Evolutionary conservation across 1,140 invertebrate species (phyloP), one percentile per base, ranked within the genome.

Genomic region (Bombus picipes): DNA sequence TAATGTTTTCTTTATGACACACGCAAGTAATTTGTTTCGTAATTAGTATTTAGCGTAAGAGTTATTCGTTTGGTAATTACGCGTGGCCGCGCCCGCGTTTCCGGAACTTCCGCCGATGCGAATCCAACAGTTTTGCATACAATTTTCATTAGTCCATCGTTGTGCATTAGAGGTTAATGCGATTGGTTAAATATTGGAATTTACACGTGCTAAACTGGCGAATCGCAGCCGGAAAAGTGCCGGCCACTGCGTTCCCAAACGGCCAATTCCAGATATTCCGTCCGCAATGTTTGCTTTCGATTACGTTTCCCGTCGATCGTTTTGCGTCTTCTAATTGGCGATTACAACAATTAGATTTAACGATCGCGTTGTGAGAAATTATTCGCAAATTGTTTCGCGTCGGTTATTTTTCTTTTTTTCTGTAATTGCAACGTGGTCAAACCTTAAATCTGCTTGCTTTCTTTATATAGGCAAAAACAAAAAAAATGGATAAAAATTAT

Each of bases 51-150:
- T 85, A 79, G 76, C 75, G 83, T 80, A 85, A 85, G 83, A 85
- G 83, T 85, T 85, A 85, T 85, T 85, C 83, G 83, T 85, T 85
- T 85, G 83, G 83, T 85, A 85, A 85, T 85, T 85, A 85, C 68
- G 68, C n/a, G 66, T 9, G 18, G 32, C 22, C 18, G 76, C 41
- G 13, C 53, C 13, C 37, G 65, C 41, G 75, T n/a, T 62, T 62
- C 28, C 37, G 18, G 22, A 15, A 47, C 66, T 41, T 77, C 43
- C 74, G 82, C 25, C 62, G 62, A 59, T 43, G 53, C 68, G 77
- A 77, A 70, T 39, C 73, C 73, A 59, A 70, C 83, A 85, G 83
- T 85, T 85, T 85, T 85, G 83, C 83, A 72, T 85, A 80, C 83
- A 59, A 85, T 85, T 85, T 85, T 85, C 83, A 85, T 85, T 85